A percentile compares a stretch with the other conserved stretches of the same genome.
phyloP scores from a whole-genome alignment of 2,888 invertebrate species.

The Torymus texanus region DNA sequence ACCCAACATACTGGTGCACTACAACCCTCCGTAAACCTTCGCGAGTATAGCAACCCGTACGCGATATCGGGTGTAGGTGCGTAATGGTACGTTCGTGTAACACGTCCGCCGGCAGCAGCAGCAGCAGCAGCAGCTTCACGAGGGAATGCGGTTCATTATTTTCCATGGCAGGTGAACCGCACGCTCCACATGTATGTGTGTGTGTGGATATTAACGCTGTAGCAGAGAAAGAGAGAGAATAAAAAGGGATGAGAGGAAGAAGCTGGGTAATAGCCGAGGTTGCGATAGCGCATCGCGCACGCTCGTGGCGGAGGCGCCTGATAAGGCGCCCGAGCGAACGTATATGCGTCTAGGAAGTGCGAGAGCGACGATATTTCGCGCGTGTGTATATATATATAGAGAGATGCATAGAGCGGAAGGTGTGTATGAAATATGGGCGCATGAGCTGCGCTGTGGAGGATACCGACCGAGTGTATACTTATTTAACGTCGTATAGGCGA shows the following conservation, averaged over 20 bases:
- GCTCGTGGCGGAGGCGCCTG: conserved; percentile 25
- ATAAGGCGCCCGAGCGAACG: conserved; percentile 32
- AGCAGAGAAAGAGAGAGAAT: conserved; percentile 17
- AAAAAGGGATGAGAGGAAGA: conserved; percentile 2
- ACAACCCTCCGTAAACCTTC: no score
- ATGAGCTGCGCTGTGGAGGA: not conserved
- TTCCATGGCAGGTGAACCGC: conserved; percentile 53
- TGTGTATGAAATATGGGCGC: conserved; percentile 45
- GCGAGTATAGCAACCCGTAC: conserved; percentile 29
- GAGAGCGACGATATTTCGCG: conserved; percentile 42
- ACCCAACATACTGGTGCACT: no score
- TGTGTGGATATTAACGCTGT: conserved; percentile 35
- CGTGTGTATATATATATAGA: not conserved
- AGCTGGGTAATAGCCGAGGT: conserved; percentile 41
- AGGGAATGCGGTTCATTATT: conserved; percentile 56
- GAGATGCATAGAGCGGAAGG: not conserved
- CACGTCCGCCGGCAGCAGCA: conserved; percentile 30
- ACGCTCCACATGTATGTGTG: not conserved
- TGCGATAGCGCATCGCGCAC: conserved; percentile 49
- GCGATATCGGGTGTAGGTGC: conserved; percentile 59
- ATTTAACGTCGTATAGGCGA: conserved; percentile 35
- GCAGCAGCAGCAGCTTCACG: conserved; percentile 33
- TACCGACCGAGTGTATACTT: conserved; percentile 24
- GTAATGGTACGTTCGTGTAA: conserved; percentile 57
- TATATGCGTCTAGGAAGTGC: conserved; percentile 28